phyloP scores from a whole-genome alignment of 2,113 vertebrate species.

The Galemys pyrenaicus region DNA sequence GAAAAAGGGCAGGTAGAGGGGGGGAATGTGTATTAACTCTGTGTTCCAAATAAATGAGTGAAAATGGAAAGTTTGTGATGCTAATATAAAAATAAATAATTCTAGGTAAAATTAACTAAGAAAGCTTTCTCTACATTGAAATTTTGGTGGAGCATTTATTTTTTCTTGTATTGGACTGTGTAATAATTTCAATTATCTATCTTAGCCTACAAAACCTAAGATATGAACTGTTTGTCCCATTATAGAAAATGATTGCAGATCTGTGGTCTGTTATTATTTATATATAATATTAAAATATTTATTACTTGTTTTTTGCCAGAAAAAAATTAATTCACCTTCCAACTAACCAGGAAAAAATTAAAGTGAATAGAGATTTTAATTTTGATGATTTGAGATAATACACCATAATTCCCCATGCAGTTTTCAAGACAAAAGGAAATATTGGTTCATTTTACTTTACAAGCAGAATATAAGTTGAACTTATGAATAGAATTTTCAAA shows the following conservation, averaged over 20 bases:
- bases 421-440: constrained; percentile 2
- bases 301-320: constrained; percentile 36
- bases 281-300: background rate
- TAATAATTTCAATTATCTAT: background rate
- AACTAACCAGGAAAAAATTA: constrained; percentile 47
- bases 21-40: background rate
- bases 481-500: constrained; percentile 74
- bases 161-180: background rate
- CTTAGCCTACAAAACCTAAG: background rate
- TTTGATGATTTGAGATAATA: constrained; percentile 44
- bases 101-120: background rate
- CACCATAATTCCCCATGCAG: constrained; percentile 18
- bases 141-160: background rate
- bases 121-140: background rate
- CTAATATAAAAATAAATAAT: background rate
- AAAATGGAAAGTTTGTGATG: background rate
- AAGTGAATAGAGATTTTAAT: background rate
- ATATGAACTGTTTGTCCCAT: background rate
- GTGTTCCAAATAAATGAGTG: background rate
- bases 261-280: background rate
- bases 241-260: background rate
- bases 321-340: constrained; percentile 50
- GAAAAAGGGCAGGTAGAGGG: background rate
- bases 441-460: background rate
- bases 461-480: constrained; percentile 58